Conservation (phyloP, 1,140 invertebrate genomes). For the Pseudomyrmex sp. region DNA sequence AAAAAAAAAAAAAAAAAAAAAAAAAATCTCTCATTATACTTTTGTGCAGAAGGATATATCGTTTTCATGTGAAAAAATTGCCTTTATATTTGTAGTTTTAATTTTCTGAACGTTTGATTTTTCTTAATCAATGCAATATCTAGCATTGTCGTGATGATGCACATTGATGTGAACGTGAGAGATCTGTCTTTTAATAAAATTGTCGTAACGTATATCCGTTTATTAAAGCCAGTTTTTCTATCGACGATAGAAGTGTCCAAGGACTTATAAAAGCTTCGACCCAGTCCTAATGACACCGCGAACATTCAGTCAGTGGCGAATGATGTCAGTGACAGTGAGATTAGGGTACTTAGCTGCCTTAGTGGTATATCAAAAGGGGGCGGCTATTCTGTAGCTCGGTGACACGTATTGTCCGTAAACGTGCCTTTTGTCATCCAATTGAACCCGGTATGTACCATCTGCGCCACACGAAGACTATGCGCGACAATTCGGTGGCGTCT, state of each 20-base stretch:
- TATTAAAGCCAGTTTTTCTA: neutral
- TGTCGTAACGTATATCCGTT: neutral
- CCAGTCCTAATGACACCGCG: constrained; percentile 20
- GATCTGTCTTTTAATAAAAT: neutral
- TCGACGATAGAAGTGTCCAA: neutral
- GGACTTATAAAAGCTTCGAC: constrained; percentile 35
- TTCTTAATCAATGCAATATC: neutral
- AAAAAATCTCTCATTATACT: neutral
- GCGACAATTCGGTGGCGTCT: constrained; percentile 32
- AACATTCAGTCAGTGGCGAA: constrained; percentile 62
- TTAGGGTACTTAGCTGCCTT: constrained; percentile 65
- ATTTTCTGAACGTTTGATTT: neutral
- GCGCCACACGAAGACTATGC: constrained; percentile 41
- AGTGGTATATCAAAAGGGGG: constrained; percentile 65
- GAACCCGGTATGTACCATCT: constrained; percentile 65
- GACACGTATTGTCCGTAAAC: constrained; percentile 69
- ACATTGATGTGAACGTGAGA: neutral
- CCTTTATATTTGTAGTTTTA: neutral
- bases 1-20: neutral
- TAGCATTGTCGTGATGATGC: neutral
- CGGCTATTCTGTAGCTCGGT: constrained; percentile 55
- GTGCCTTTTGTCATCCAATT: constrained; percentile 73
- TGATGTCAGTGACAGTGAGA: constrained; percentile 68
- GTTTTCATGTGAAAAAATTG: neutral
- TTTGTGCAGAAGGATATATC: neutral